phyloP scores from a whole-genome alignment of 1,140 invertebrate genomes.

The Archivesica marissinica region DNA sequence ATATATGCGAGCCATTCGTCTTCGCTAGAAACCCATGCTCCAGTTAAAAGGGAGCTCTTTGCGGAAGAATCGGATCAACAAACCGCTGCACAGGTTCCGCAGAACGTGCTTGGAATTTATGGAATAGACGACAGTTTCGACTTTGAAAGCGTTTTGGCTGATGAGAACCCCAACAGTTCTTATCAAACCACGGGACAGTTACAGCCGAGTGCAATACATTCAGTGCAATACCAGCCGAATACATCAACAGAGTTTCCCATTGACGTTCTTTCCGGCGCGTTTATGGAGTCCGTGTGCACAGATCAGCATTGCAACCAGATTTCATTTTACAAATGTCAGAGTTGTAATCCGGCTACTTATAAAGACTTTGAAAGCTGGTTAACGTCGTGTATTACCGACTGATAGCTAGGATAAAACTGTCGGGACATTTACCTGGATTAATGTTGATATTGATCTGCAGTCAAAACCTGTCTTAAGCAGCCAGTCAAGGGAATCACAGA shows the following conservation, averaged over 20 bases:
- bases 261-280: neutral
- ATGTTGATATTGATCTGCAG: too few relatives aligned
- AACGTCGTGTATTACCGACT: too few relatives aligned
- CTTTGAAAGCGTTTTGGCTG: neutral
- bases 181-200: neutral
- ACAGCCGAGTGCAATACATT: neutral
- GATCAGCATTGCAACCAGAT: slow-evolving; percentile 2
- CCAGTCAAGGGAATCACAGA: too few relatives aligned
- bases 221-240: neutral
- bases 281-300: neutral
- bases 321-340: slow-evolving; percentile 13
- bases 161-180: neutral
- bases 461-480: too few relatives aligned
- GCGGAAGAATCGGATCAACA: neutral
- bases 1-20: neutral
- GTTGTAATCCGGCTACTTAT: slow-evolving; percentile 13
- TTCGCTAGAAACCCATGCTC: neutral
- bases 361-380: slow-evolving; percentile 28
- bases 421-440: too few relatives aligned
- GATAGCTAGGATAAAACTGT: too few relatives aligned
- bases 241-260: neutral
- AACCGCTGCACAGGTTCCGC: neutral
- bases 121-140: neutral
- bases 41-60: neutral
- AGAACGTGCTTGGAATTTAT: neutral